Percentiles rank a stretch among this genome's conserved stretches.
These are phyloP conservation scores for Ormyrus rosae DNA, from an alignment of 2,888 invertebrate genomes.

Conservation along the genomic window DNA sequence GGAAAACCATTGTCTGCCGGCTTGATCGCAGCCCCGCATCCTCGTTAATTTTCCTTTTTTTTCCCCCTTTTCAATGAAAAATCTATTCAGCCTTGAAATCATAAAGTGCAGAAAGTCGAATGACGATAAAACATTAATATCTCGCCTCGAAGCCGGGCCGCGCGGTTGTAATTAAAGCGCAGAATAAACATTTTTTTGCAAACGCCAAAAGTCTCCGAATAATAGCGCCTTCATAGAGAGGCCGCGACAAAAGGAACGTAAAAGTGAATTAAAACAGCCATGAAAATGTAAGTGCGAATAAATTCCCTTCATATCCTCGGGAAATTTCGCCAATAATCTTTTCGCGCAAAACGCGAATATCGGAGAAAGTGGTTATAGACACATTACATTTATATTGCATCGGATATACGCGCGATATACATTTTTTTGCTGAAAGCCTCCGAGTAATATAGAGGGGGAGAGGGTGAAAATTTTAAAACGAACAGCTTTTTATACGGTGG, in stretches of 20 bases:
- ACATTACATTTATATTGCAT: slow-evolving; percentile 31
- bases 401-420: slow-evolving; percentile 4
- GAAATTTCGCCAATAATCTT: slow-evolving; percentile 34
- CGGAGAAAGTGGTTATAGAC: slow-evolving; percentile 17
- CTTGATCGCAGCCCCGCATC: slow-evolving; percentile 4
- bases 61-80: background rate
- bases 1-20: slow-evolving; percentile 33
- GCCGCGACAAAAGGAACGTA: too few relatives aligned
- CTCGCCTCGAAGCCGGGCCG: background rate
- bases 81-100: background rate
- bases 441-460: slow-evolving; percentile 7
- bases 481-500: slow-evolving; percentile 2
- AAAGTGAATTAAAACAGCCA: too few relatives aligned
- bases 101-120: too few relatives aligned
- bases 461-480: slow-evolving; percentile 26
- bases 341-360: slow-evolving; percentile 7
- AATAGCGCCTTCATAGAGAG: too few relatives aligned
- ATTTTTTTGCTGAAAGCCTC: slow-evolving; percentile 1
- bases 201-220: too few relatives aligned
- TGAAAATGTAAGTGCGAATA: background rate
- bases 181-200: too few relatives aligned
- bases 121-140: background rate
- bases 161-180: too few relatives aligned
- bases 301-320: slow-evolving; percentile 20
- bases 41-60: slow-evolving; percentile 15